Conservation (phyloP, 2,113 vertebrate species). For the Oncorhynchus gorbuscha region DNA sequence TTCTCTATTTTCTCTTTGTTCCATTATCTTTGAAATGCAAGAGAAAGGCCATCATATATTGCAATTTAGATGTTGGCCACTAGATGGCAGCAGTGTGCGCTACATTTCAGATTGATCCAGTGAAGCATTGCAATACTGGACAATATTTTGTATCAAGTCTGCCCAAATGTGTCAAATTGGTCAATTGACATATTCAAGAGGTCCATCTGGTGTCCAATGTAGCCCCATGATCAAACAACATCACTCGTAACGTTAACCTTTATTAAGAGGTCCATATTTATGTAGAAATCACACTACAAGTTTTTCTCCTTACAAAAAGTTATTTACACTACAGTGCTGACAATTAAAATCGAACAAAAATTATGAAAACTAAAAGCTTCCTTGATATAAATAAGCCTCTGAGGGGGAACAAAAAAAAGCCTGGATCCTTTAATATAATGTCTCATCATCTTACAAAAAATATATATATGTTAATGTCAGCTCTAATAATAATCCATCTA, state of each 20-base stretch:
- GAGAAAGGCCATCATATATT: no score
- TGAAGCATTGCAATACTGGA: no score
- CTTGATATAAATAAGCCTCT: slow-evolving; percentile 93
- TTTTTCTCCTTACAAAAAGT: slow-evolving; percentile 81
- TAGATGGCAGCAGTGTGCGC: no score
- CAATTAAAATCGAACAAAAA: slow-evolving; percentile 77
- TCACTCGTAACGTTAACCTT: slow-evolving; percentile 85
- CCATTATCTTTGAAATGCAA: no score
- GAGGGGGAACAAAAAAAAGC: slow-evolving; percentile 75
- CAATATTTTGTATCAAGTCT: no score
- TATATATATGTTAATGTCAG: slow-evolving; percentile 86
- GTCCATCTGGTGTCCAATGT: background rate
- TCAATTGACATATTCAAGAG: slow-evolving; percentile 68
- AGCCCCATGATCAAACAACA: slow-evolving; percentile 12
- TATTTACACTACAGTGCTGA: slow-evolving; percentile 99
- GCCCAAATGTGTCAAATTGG: no score
- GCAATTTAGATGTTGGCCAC: no score
- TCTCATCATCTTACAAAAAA: slow-evolving; percentile 90
- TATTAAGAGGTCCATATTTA: slow-evolving; percentile 93
- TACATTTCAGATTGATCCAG: no score
- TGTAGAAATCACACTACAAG: slow-evolving; percentile 98
- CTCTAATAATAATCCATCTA: slow-evolving; percentile 77
- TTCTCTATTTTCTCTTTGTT: no score
- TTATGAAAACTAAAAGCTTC: slow-evolving; percentile 53
- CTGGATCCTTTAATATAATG: slow-evolving; percentile 83